Conservation (phyloP, 2,797 vertebrate genomes). For the Arremon brunneinucha region DNA sequence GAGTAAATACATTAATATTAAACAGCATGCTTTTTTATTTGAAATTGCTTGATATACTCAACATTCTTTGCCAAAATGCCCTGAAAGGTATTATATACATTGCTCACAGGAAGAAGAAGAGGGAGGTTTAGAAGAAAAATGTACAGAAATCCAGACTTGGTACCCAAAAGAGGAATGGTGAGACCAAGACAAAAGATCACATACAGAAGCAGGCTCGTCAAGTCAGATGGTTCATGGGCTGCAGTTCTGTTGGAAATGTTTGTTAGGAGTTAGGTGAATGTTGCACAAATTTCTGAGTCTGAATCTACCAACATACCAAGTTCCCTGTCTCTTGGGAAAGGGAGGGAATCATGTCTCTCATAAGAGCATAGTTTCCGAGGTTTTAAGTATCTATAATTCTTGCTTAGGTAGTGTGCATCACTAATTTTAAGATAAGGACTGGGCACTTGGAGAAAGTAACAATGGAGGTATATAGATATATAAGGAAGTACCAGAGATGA, state of each 20-base stretch:
- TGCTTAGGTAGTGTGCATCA: neutral
- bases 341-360: neutral
- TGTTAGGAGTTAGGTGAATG: neutral
- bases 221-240: neutral
- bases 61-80: neutral
- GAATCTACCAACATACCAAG: neutral
- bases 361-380: neutral
- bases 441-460: neutral
- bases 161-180: neutral
- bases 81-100: neutral
- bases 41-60: slow-evolving; percentile 14
- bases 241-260: neutral
- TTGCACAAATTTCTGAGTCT: neutral
- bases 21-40: neutral
- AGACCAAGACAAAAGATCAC: neutral
- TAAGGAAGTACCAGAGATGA: neutral
- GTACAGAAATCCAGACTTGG: neutral
- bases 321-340: neutral
- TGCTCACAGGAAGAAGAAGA: neutral
- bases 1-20: slow-evolving; percentile 30
- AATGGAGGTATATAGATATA: neutral
- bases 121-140: neutral
- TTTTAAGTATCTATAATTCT: neutral
- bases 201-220: neutral
- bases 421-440: neutral